These are phyloP conservation scores for Fistularia tabacaria DNA, from an alignment of 2,797 vertebrate genomes.

Conservation along the genomic window DNA sequence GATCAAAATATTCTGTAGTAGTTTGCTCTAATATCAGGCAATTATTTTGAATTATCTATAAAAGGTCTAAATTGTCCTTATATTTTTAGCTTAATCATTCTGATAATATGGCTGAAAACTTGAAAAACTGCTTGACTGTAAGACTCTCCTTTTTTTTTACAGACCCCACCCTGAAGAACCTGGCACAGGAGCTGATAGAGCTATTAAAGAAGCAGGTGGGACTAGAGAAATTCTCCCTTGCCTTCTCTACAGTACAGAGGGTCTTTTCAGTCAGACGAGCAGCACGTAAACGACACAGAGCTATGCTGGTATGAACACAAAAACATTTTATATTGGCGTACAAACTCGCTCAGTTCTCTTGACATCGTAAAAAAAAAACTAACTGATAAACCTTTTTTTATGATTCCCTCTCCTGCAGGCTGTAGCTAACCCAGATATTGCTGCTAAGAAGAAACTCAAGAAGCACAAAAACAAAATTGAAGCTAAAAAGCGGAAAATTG, in stretches of 20 bases:
- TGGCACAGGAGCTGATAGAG: conserved; percentile 96
- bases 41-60: too few relatives aligned
- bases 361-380: fast-evolving
- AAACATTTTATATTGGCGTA: not conserved
- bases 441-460: conserved; percentile 95
- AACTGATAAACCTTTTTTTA: not conserved
- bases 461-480: conserved; percentile 92
- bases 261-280: conserved; percentile 83
- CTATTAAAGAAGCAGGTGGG: conserved; percentile 91
- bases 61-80: too few relatives aligned
- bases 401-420: conserved; percentile 66
- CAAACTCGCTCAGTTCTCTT: not conserved
- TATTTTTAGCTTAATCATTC: too few relatives aligned
- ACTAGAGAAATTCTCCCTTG: conserved; percentile 85
- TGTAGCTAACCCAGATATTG: conserved; percentile 90
- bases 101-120: not conserved
- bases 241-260: conserved; percentile 89
- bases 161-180: conserved; percentile 93
- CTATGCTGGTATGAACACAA: conserved; percentile 80
- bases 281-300: conserved; percentile 84
- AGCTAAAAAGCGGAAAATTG: conserved; percentile 92
- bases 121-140: not conserved
- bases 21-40: too few relatives aligned
- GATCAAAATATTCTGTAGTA: too few relatives aligned
- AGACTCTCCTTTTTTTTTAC: not conserved